These are phyloP conservation scores for Poecilia gillii DNA, from an alignment of 2,797 vertebrate genomes.

Conservation along the genomic window DNA sequence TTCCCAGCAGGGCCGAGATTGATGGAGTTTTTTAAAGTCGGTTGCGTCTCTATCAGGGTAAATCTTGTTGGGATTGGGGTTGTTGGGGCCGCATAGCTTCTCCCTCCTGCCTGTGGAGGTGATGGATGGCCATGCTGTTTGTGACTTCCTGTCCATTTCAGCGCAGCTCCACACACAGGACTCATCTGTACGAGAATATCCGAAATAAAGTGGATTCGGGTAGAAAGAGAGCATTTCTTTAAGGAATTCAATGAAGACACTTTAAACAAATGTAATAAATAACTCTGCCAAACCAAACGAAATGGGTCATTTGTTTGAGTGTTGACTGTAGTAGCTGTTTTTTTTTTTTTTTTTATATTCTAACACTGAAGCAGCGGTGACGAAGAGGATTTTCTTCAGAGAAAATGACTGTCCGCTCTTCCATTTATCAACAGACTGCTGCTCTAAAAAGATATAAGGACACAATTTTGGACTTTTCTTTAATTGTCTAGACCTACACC, in stretches of 20 bases:
- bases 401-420: background rate
- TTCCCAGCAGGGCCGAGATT: conserved; percentile 32
- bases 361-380: background rate
- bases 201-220: background rate
- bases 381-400: background rate
- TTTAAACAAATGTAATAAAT: conserved; percentile 5
- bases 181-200: background rate
- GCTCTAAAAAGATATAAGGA: background rate
- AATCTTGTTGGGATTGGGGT: conserved; percentile 43
- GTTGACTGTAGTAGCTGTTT: background rate
- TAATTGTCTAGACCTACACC: background rate
- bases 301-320: background rate
- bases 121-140: conserved; percentile 37
- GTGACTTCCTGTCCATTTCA: conserved; percentile 38
- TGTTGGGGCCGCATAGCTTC: conserved; percentile 15
- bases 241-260: conserved; percentile 10
- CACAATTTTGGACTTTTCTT: background rate
- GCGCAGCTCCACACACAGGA: conserved; percentile 19
- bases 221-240: conserved; percentile 18
- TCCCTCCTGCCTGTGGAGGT: conserved; percentile 29
- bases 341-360: background rate
- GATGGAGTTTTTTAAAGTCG: conserved; percentile 37
- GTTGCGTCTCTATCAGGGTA: conserved; percentile 38
- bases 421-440: background rate
- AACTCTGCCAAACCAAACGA: background rate